Base-by-base conservation (phyloP, 1,140 invertebrate species). In the Drosophila elegans region DNA sequence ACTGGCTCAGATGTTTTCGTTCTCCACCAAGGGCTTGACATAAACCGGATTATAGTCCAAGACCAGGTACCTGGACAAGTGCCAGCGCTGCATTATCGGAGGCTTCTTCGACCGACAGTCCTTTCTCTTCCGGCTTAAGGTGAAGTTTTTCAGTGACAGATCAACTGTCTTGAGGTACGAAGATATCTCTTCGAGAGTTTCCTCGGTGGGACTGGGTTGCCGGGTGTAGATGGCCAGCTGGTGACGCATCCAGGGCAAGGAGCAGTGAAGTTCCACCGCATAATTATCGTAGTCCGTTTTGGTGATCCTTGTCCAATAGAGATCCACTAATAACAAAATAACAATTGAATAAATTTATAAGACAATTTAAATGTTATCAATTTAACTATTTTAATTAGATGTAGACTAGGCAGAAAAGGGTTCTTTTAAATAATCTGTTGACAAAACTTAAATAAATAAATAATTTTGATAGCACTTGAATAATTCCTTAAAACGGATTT, bases 281-380 rank as follows among this genome's bases (percentile, higher is more conserved):
- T 38, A 73, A 25, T 46, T 76, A 0, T 11, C 36, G 16, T 82
- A 86, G 63, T 88, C 83, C 3, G 71, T 79, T 5, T 48, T 45
- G 6, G 82, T 86, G 10, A 86, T 79, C 32, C 75, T 52, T 3
- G 66, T 88, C 82, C 82, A 86, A 39, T 88, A 86, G 10, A 64
- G 48, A 52, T 86, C 59, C 55, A 88, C 82, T 86, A 3, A 29
- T 32, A 11, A 38, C 10, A 3, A 3, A 38, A 38, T 38, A 2
- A 38, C 9, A 38, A 38, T 0, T 11, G 10, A 12, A 12, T 1
- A 21, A 21, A 21, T 21, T 21, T 21, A 1, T 21, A 21, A 21
- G 16, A 21, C 16, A 21, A 21, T 21, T 1, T 21, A 21, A 21
- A 21, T 21, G 16, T 21, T 21, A 21, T 1, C 16, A 21, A 21